phyloP scores from a whole-genome alignment of 2,113 vertebrate species.

The Rafetus swinhoei region DNA sequence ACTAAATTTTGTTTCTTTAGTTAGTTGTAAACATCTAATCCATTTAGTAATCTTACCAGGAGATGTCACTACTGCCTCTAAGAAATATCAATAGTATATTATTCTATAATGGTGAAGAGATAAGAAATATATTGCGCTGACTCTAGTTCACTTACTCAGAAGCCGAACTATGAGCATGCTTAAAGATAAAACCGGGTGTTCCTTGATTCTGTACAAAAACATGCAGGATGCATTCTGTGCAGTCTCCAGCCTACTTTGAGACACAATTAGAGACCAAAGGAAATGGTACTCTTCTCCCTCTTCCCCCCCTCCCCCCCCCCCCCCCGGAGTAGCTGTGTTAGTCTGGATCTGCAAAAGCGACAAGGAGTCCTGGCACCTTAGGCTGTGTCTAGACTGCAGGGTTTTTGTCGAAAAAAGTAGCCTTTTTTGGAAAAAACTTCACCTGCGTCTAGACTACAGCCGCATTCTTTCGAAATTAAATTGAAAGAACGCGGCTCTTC shows the following conservation, averaged over 20 bases:
- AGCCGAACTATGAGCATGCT: background rate
- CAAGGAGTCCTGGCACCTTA: too few relatives aligned
- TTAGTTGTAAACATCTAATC: background rate
- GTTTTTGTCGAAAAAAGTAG: too few relatives aligned
- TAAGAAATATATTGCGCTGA: background rate
- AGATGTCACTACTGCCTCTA: slow-evolving; percentile 77
- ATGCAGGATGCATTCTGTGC: rapidly evolving
- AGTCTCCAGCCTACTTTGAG: background rate
- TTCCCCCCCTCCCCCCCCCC: too few relatives aligned
- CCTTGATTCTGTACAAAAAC: slow-evolving; percentile 3
- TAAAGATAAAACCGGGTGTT: background rate
- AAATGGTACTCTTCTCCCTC: background rate
- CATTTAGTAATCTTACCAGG: slow-evolving; percentile 42
- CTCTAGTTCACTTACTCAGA: background rate
- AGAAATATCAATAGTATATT: rapidly evolving
- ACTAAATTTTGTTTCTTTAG: rapidly evolving
- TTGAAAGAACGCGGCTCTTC: too few relatives aligned
- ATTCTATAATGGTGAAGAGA: rapidly evolving
- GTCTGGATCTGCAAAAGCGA: too few relatives aligned
- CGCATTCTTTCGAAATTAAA: too few relatives aligned
- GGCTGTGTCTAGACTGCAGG: too few relatives aligned
- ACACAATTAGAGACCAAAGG: background rate
- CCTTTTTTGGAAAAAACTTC: too few relatives aligned
- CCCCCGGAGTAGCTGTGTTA: too few relatives aligned
- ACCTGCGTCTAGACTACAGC: too few relatives aligned